Evolutionary conservation across 2,888 invertebrate species (phyloP).

Genomic region (Bombylius major): DNA sequence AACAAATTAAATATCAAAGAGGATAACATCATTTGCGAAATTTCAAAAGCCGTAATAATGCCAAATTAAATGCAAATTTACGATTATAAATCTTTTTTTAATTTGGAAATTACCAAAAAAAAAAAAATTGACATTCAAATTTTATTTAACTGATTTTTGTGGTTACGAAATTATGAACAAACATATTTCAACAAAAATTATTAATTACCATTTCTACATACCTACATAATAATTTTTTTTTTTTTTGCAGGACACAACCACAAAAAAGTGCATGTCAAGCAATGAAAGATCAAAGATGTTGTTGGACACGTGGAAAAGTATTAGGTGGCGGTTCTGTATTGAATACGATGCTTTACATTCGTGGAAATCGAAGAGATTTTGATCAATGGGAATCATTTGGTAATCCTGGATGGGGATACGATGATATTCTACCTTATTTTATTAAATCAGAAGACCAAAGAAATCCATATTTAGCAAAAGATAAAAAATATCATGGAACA

Average conservation of each 20-base stretch:
- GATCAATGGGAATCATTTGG: constrained; percentile 78
- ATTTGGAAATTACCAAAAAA: no score
- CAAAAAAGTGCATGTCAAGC: constrained; percentile 74
- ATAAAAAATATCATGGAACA: constrained; percentile 55
- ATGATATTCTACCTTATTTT: constrained; percentile 70
- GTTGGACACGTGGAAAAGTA: constrained; percentile 83
- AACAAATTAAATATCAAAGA: no score
- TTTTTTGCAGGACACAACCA: constrained; percentile 60
- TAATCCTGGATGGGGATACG: constrained; percentile 78
- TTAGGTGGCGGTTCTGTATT: constrained; percentile 78
- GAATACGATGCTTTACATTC: constrained; percentile 83
- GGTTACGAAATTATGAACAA: no score
- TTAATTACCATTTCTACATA: no score
- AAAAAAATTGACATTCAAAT: no score
- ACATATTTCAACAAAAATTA: no score
- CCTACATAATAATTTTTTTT: neutral
- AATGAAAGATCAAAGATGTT: constrained; percentile 70
- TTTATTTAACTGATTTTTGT: no score
- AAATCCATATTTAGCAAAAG: constrained; percentile 72
- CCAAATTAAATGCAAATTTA: no score
- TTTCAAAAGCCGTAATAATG: no score
- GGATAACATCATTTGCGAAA: no score
- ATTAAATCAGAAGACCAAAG: constrained; percentile 78
- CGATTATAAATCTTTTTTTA: no score
- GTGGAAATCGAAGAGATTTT: constrained; percentile 77